These are phyloP conservation scores for Galerucella pusilla DNA, from an alignment of 2,888 invertebrate species.

Conservation along the genomic window DNA sequence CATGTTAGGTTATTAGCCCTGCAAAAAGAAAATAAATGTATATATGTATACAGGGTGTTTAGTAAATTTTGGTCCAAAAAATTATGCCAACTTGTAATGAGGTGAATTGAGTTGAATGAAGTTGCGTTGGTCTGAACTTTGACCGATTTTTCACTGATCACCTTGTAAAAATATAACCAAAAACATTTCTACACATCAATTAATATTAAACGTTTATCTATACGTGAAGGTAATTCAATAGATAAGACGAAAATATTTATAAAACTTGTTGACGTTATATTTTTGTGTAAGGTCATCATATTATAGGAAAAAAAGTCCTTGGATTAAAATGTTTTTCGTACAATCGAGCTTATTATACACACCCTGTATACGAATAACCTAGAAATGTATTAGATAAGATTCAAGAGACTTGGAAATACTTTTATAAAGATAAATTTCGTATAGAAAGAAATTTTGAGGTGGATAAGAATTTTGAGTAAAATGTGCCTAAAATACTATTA, in stretches of 20 bases:
- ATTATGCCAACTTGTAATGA: no score
- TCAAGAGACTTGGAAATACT: neutral
- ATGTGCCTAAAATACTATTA: neutral
- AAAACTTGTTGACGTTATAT: neutral
- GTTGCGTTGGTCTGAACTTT: no score
- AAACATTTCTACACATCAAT: neutral
- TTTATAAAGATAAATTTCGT: no score
- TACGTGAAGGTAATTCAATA: neutral
- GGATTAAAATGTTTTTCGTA: neutral
- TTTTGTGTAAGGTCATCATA: neutral
- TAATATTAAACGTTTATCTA: neutral
- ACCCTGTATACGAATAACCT: conserved; percentile 4
- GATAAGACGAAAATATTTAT: conserved; percentile 4
- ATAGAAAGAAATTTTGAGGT: no score
- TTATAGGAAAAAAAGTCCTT: neutral
- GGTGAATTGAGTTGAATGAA: no score
- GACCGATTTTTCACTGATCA: neutral
- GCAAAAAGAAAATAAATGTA: no score
- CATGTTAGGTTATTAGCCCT: no score
- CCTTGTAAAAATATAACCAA: neutral
- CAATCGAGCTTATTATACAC: neutral
- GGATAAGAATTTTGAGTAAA: neutral
- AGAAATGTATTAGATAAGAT: conserved; percentile 2
- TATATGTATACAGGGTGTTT: no score
- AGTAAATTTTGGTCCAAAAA: no score